Evolutionary conservation across 1,140 invertebrate genomes (phyloP), one percentile per base, ranked within the genome.

Genomic region (Kradibia gibbosae): DNA sequence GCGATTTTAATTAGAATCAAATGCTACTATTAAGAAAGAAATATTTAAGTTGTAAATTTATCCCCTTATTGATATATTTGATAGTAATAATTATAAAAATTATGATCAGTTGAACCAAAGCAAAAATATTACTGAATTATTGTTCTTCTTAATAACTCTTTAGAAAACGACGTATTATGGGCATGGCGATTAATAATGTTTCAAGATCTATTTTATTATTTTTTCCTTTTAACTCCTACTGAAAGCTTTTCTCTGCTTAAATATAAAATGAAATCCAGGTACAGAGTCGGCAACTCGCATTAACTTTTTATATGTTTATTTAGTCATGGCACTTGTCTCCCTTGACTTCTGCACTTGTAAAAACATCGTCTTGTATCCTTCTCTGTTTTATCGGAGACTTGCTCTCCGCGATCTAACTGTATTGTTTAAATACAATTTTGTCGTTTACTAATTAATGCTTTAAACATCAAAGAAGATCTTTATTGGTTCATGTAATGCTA

Each of bases 371-470:
- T 31, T 60, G 11, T n/a, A 3, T 39, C 62, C 4, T 67, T 67
- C 22, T n/a, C 11, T 67, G 2, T 67, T 2, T 67, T 67, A 67
- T 67, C 22, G 39, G 25, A 22, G 22, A 39, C 0, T 22, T 67
- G 5, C 22, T 20, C 22, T 39, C 7, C 34, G 28, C 42, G 22
- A 57, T 55, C 65, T 36, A 31, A 45, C 85, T 80, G 86, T 86
- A 91, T 91, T 91, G 91, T 91, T 91, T 91, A 91, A 91, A 91
- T 91, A 91, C 89, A 91, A 91, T 92, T 92, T 92, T 92, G 90
- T 91, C 90, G 91, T 92, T 92, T 91, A 91, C 91, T 92, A 91
- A 91, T 91, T 91, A 91, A 91, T 91, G 86, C 87, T 83, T 83
- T n/a, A 1, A 85, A 92, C 89, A 91, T 92, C 91, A 92, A 92